phyloP scores from a whole-genome alignment of 2,888 invertebrate genomes.

The Trissolcus brochymenae region DNA sequence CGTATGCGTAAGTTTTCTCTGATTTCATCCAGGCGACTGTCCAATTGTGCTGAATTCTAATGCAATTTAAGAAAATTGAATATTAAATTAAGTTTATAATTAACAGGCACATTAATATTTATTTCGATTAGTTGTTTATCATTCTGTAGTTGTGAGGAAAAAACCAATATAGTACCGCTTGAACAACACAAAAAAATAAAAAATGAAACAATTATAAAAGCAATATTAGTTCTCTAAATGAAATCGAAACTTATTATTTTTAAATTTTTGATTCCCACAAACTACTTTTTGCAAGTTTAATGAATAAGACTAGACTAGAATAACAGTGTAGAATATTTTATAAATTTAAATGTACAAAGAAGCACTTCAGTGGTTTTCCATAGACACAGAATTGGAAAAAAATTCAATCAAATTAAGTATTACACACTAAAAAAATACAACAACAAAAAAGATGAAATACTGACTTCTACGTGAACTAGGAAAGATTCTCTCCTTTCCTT shows the following conservation, averaged over 20 bases:
- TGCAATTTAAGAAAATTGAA: background rate
- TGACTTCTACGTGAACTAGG: constrained; percentile 13
- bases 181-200: too few species aligned
- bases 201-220: too few species aligned
- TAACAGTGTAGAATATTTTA: too few species aligned
- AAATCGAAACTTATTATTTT: too few species aligned
- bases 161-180: too few species aligned
- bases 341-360: too few species aligned
- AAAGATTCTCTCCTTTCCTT: constrained; percentile 24
- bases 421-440: background rate
- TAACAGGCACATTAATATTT: background rate
- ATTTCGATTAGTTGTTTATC: background rate
- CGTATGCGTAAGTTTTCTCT: constrained; percentile 1
- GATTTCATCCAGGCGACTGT: constrained; percentile 1
- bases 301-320: too few species aligned
- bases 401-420: background rate
- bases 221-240: too few species aligned
- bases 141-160: too few species aligned
- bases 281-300: too few species aligned
- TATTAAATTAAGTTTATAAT: background rate
- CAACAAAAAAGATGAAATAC: background rate
- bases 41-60: constrained; percentile 21
- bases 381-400: background rate
- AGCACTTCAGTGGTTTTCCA: too few species aligned
- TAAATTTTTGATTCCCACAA: too few species aligned